These are phyloP conservation scores for Cephus nigrinus DNA, from an alignment of 2,888 invertebrate species.

Conservation along the genomic window DNA sequence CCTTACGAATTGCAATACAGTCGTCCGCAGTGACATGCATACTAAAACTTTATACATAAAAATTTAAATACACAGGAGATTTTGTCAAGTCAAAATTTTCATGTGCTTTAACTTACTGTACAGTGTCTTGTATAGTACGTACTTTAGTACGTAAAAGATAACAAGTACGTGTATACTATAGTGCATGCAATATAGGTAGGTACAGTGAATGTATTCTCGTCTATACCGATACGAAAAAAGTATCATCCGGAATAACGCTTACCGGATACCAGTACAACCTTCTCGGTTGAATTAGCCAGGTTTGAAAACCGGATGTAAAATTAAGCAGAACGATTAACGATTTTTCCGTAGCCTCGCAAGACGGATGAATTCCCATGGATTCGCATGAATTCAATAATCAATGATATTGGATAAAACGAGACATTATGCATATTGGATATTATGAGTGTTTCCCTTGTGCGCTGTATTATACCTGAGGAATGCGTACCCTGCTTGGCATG, in stretches of 20 bases:
- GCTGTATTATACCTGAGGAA: not conserved
- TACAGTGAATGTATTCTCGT: not conserved
- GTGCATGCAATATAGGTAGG: not conserved
- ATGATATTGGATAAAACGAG: not conserved
- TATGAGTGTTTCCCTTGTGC: not conserved
- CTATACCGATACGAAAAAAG: not conserved
- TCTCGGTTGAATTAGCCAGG: not conserved
- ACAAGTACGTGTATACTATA: not conserved
- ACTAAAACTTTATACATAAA: not conserved
- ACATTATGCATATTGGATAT: not conserved
- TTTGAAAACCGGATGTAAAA: not conserved
- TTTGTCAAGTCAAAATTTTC: not conserved
- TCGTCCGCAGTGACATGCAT: slow-evolving; percentile 60
- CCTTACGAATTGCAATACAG: slow-evolving; percentile 65
- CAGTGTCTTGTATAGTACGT: not conserved
- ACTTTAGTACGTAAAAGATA: not conserved
- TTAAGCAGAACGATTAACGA: not conserved
- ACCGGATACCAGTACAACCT: not conserved
- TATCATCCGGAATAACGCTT: not conserved
- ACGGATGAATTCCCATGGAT: not conserved
- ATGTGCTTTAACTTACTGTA: not conserved
- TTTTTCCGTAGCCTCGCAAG: not conserved
- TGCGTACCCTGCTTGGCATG: not conserved
- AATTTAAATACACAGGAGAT: not conserved
- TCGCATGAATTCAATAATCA: not conserved